Evolutionary conservation across 2,797 vertebrate genomes (phyloP).

Genomic region (Spheniscus humboldti): DNA sequence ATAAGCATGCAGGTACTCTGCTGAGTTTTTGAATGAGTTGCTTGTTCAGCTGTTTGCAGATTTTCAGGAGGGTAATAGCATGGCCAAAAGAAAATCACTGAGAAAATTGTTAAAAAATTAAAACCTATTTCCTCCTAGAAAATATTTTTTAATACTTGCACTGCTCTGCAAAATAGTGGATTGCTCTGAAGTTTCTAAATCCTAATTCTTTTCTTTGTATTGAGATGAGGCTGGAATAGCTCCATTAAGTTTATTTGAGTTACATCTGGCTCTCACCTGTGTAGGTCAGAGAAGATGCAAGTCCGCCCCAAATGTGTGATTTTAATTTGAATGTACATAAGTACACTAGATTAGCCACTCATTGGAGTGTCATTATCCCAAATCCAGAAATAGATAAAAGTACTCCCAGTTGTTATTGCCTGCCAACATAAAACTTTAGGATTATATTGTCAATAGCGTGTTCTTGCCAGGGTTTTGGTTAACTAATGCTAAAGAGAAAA

Average conservation of each 20-base stretch:
- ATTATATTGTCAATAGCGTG: slow-evolving; percentile 55
- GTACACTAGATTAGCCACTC: slow-evolving; percentile 4
- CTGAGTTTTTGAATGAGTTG: neutral
- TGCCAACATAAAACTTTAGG: slow-evolving; percentile 55
- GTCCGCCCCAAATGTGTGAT: neutral
- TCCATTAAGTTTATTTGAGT: neutral
- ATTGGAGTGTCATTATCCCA: slow-evolving; percentile 30
- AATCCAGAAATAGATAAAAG: slow-evolving; percentile 42
- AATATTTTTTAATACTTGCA: neutral
- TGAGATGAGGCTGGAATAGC: neutral
- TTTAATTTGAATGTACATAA: neutral
- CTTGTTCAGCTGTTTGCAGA: neutral
- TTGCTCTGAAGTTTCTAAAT: neutral
- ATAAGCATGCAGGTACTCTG: neutral
- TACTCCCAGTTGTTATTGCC: slow-evolving; percentile 32
- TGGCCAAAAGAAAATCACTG: neutral
- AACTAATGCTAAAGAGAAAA: slow-evolving; percentile 46
- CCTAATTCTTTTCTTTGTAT: neutral
- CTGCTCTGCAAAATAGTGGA: neutral
- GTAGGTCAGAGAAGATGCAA: neutral
- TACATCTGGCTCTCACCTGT: neutral
- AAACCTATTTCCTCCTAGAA: neutral
- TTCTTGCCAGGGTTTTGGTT: slow-evolving; percentile 45
- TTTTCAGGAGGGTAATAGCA: neutral
- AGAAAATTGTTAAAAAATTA: neutral